Conservation (phyloP, 2,797 vertebrate genomes). For the Lepus townsendii region DNA sequence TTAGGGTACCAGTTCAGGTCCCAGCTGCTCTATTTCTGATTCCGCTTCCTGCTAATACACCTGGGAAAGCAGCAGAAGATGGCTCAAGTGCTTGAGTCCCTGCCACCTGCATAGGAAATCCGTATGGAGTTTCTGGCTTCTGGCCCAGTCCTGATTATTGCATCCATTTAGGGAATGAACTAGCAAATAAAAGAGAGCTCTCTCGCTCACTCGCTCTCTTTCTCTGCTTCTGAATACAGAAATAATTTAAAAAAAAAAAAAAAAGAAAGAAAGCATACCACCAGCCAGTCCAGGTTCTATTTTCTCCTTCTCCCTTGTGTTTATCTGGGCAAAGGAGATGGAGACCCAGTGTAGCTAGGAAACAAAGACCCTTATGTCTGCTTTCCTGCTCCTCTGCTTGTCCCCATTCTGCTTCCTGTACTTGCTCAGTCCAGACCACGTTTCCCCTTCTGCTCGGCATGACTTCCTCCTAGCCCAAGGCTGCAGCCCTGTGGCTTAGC, state of each 20-base stretch:
- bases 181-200: not conserved
- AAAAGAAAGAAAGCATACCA: not conserved
- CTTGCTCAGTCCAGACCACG: not conserved
- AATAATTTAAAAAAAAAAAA: too few species aligned
- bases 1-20: too few species aligned
- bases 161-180: too few species aligned
- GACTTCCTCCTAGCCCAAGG: not conserved
- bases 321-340: not conserved
- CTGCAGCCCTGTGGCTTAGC: not conserved
- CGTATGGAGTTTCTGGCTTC: too few species aligned
- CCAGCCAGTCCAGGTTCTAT: not conserved
- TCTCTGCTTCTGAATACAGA: not conserved
- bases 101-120: too few species aligned
- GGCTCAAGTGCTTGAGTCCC: too few species aligned
- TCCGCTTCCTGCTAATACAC: too few species aligned
- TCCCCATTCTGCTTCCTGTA: not conserved
- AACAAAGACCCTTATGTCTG: not conserved
- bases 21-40: too few species aligned
- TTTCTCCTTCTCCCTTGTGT: not conserved
- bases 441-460: not conserved
- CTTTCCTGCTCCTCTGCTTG: not conserved
- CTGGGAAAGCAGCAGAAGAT: too few species aligned
- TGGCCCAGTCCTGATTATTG: too few species aligned
- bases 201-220: too few species aligned
- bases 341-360: not conserved